Evolutionary conservation across 1,140 invertebrate species (phyloP).

Genomic region (Temnothorax curvispinosus): DNA sequence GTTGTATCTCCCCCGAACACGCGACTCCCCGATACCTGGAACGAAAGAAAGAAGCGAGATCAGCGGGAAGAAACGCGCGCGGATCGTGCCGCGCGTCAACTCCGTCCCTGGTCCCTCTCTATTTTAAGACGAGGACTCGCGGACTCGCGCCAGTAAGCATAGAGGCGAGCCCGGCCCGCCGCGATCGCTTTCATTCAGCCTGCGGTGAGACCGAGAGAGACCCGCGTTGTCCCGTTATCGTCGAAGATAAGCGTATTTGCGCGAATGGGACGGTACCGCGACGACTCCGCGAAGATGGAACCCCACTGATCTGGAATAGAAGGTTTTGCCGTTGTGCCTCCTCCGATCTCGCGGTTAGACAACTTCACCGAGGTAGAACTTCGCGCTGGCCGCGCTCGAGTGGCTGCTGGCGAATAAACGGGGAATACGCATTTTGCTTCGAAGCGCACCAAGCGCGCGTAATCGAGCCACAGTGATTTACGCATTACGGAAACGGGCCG

Average conservation of each 20-base stretch:
- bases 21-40: neutral
- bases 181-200: slow-evolving; percentile 52
- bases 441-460: neutral
- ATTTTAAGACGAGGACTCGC: slow-evolving; percentile 50
- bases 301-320: neutral
- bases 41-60: neutral
- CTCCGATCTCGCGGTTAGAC: neutral
- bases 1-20: neutral
- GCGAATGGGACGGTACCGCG: neutral
- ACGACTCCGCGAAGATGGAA: slow-evolving; percentile 3
- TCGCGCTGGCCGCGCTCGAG: neutral
- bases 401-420: neutral
- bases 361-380: neutral
- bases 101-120: slow-evolving; percentile 43
- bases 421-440: neutral
- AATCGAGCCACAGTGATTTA: neutral
- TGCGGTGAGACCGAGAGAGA: neutral
- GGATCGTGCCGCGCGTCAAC: neutral
- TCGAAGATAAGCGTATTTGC: slow-evolving; percentile 22
- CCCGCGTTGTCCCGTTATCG: slow-evolving; percentile 13
- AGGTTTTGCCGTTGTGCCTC: neutral
- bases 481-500: neutral
- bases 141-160: slow-evolving; percentile 1
- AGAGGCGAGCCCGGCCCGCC: neutral
- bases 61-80: neutral